Conservation (phyloP, 2,888 invertebrate species). For the Bhutanitis thaidina region DNA sequence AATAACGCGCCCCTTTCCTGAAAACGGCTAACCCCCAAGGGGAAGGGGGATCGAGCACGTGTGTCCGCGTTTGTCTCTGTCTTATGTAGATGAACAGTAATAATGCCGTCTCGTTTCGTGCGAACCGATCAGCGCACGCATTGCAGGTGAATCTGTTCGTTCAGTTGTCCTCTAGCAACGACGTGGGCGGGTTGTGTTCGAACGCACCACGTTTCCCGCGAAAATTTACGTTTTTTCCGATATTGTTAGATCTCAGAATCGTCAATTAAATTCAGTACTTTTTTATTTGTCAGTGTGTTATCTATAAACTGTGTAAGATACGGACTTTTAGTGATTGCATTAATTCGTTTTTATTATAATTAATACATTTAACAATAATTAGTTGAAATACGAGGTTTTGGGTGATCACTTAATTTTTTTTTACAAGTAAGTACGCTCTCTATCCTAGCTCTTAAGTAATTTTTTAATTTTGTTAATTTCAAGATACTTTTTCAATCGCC, state of each 20-base stretch:
- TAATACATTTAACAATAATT: slow-evolving; percentile 17
- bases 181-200: slow-evolving; percentile 53
- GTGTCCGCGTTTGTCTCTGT: slow-evolving; percentile 47
- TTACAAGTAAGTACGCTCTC: slow-evolving; percentile 19
- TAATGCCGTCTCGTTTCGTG: slow-evolving; percentile 40
- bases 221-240: slow-evolving; percentile 58
- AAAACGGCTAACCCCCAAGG: slow-evolving; percentile 59
- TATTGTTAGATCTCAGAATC: neutral
- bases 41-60: slow-evolving; percentile 61
- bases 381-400: neutral
- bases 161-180: slow-evolving; percentile 56
- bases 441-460: too few relatives aligned
- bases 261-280: neutral
- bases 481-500: too few relatives aligned
- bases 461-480: too few relatives aligned
- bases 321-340: neutral
- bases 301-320: slow-evolving; percentile 3
- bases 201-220: slow-evolving; percentile 58
- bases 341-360: slow-evolving; percentile 27
- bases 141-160: slow-evolving; percentile 67
- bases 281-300: slow-evolving; percentile 1
- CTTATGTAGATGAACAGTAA: slow-evolving; percentile 23
- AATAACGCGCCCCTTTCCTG: slow-evolving; percentile 66
- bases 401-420: slow-evolving; percentile 5
- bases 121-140: slow-evolving; percentile 71